Base-by-base conservation (phyloP, 2,113 vertebrate species). In the Datnioides undecimradiatus region DNA sequence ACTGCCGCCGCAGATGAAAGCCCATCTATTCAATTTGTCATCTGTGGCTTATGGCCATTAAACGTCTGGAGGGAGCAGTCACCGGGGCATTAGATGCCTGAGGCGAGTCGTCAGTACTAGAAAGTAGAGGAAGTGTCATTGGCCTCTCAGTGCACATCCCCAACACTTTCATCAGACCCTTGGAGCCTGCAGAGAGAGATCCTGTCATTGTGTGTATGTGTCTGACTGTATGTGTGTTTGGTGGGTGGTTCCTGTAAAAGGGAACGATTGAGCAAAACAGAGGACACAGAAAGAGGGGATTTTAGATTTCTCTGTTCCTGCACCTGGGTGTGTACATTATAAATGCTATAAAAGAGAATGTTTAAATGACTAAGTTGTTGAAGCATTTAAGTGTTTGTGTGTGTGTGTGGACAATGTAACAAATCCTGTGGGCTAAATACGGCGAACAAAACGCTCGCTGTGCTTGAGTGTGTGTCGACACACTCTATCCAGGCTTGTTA, bases 71-170 rank as follows among this genome's bases (percentile, higher is more conserved):
- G 79, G 69, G 78, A 90, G 66, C 80, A 84, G 71, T 58, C 59
- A 73, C 8, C 33, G 7, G 73, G 70, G 70, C 77, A 74, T 73
- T 55, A 49, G 79, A 86, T 23, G 88, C 80, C 84, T 67, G 73
- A 84, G 78, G 80, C 67, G 5, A 74, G 65, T 80, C 66, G 48
- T 84, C 84, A 88, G 73, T 49, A 85, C 77, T 73, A 88, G 87
- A 87, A 87, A 92, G 82, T 83, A 54, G 59, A 90, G 86, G 91
- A 93, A 91, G 92, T 91, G 84, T 89, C 88, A 88, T 49, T 87
- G 85, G 74, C 87, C 87, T 85, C 85, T 77, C 82, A 79, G 60
- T 52, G 33, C 82, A 88, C 82, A 84, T 87, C 90, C 81, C 75
- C 72, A 62, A 91, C 81, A 88, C 86, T 91, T 91, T 91, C 88